A percentile compares a stretch with the other conserved stretches of the same genome.
These are phyloP conservation scores for Perithous albicinctus DNA, from an alignment of 2,888 invertebrate species.

Conservation along the genomic window DNA sequence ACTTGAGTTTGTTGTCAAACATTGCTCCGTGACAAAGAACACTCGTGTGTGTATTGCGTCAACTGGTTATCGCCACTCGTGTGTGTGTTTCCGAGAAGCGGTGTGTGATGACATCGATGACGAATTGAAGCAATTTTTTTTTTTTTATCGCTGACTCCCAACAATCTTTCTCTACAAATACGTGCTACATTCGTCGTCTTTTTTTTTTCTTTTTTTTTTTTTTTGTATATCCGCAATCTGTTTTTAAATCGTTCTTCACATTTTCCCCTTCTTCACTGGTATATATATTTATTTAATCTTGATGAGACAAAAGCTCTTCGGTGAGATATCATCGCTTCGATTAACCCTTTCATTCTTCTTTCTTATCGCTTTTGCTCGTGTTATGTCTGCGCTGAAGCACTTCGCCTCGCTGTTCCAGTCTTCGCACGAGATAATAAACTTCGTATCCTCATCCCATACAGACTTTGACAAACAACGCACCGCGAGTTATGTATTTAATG, in stretches of 20 bases:
- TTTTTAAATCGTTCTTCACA: slow-evolving; percentile 11
- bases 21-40: background rate
- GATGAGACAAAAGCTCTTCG: slow-evolving; percentile 2
- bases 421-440: background rate
- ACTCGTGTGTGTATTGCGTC: slow-evolving; percentile 11
- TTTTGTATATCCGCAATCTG: too few relatives aligned
- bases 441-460: background rate
- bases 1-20: slow-evolving; percentile 18
- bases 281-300: slow-evolving; percentile 32
- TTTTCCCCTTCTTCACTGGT: background rate
- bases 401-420: slow-evolving; percentile 5
- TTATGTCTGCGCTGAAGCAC: slow-evolving; percentile 26
- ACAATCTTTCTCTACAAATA: slow-evolving; percentile 27
- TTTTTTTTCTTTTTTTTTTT: background rate
- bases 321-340: slow-evolving; percentile 31
- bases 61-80: background rate
- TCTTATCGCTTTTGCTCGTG: slow-evolving; percentile 12
- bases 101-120: slow-evolving; percentile 20
- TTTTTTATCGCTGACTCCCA: slow-evolving; percentile 9
- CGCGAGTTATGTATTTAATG: slow-evolving; percentile 16
- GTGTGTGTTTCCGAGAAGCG: slow-evolving; percentile 11
- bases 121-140: background rate
- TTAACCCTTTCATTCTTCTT: slow-evolving; percentile 41
- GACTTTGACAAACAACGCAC: background rate
- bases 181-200: slow-evolving; percentile 10